phyloP scores from a whole-genome alignment of 2,888 invertebrate genomes.

The Netelia melanura region DNA sequence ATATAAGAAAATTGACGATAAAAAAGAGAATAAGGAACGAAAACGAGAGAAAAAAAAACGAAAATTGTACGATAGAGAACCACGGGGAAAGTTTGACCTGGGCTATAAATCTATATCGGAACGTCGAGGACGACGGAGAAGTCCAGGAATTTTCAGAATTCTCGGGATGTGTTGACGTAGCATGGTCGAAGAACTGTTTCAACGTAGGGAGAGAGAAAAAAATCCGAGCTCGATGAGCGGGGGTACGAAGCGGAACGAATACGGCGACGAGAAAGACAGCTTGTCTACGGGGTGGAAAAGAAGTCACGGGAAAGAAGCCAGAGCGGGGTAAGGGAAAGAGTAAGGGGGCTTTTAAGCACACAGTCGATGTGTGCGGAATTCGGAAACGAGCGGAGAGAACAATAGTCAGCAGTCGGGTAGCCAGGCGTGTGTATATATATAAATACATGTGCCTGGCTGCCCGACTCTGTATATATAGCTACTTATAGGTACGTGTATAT shows the following conservation, averaged over 20 bases:
- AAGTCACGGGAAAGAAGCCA: conserved; percentile 4
- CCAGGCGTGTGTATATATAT: background rate
- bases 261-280: conserved; percentile 35
- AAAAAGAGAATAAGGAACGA: background rate
- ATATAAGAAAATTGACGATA: background rate
- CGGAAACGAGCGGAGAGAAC: conserved; percentile 64
- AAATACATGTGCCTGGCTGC: background rate
- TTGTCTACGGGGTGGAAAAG: conserved; percentile 31
- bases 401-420: conserved; percentile 60
- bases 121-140: conserved; percentile 35
- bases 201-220: background rate
- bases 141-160: conserved; percentile 45
- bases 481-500: background rate
- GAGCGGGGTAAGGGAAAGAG: background rate
- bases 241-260: conserved; percentile 21
- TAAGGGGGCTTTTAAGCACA: conserved; percentile 35
- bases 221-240: conserved; percentile 11
- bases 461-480: too few species aligned
- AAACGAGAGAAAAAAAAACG: background rate
- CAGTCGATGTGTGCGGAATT: conserved; percentile 62
- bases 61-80: background rate
- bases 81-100: conserved; percentile 26
- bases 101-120: conserved; percentile 6
- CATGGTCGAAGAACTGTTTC: conserved; percentile 42
- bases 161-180: conserved; percentile 56